Base-by-base conservation (phyloP, 2,113 vertebrate species). In the Cygnus buccinator region DNA sequence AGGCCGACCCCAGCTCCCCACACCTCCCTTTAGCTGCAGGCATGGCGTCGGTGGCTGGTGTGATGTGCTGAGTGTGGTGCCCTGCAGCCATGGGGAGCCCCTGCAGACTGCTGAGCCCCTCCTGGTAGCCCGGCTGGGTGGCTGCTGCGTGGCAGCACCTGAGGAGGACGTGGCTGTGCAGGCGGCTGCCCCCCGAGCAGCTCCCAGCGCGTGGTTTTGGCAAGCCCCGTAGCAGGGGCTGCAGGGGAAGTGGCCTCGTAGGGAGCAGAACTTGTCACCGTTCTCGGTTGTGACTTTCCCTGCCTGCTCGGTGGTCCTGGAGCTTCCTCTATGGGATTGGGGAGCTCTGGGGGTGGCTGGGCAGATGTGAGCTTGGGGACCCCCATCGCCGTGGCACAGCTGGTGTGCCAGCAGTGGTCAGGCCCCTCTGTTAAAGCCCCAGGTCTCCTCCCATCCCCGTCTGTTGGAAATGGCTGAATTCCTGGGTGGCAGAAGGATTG, bases 31-130 rank as follows among this genome's bases (percentile, higher is more conserved):
- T 18, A 44, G 43, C 43, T 18, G 43, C 43, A 16, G 43, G 43
- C 43, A 17, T 5, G 12, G 31, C 2, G 13, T 2, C 10, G 22
- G 18, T 37, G 37, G n/a, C 3, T 4, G 5, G 25, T 1, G 1
- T 4, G 19, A 20, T 19, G 57, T 17, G 2, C 48, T 1, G 41
- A 48, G 54, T 3, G 1, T n/a, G 0, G 0, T 22, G 54, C 4
- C 5, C 23, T 0, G 0, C 35, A 28, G 37, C 37, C 37, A 8
- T 8, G 37, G 37, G 7, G 37, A 37, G 37, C 37, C 4, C 5
- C 23, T 0, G 0, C 35, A 28, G 37, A 2, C 58, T 73, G 46
- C 43, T 55, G 0, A 0, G 37, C 28, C 20, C 28, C 61, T 76
- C 8, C 10, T 50, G 16, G 44, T 35, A 59, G 80, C 57, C 57